These are phyloP conservation scores for Lepidocolaptes lacrymiger DNA, from an alignment of 2,797 vertebrate genomes.

Conservation along the genomic window DNA sequence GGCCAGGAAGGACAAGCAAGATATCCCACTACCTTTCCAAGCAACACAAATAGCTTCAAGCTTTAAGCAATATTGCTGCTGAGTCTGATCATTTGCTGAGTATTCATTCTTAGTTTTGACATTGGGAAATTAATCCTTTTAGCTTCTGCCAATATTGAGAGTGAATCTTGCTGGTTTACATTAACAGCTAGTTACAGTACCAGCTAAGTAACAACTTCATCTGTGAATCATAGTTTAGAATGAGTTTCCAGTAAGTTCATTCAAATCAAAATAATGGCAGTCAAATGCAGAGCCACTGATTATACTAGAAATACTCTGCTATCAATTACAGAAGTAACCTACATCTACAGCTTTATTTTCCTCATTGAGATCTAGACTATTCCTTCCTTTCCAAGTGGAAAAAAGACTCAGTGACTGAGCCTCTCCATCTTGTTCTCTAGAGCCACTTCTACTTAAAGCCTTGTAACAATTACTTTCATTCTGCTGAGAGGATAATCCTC, in stretches of 20 bases:
- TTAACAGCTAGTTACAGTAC: neutral
- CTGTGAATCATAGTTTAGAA: fast-evolving
- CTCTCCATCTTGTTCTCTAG: neutral
- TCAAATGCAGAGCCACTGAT: neutral
- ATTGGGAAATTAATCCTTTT: neutral
- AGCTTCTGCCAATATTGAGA: neutral
- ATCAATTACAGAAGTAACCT: neutral
- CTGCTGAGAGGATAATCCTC: neutral
- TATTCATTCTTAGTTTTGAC: neutral
- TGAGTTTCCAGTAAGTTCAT: neutral
- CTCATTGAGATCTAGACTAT: neutral
- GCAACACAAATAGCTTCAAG: neutral
- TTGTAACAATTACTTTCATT: neutral
- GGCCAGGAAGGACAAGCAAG: neutral
- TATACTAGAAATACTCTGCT: neutral
- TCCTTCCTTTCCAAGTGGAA: neutral
- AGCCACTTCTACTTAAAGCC: neutral
- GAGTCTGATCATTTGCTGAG: neutral
- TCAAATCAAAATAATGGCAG: neutral
- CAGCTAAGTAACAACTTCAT: neutral
- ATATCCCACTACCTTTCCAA: neutral
- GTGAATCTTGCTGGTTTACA: neutral
- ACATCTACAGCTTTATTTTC: neutral
- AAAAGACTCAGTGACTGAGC: neutral
- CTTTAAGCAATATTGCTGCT: neutral